Conservation (phyloP, 1,140 invertebrate species). For the Dolichoris vasculosae region DNA sequence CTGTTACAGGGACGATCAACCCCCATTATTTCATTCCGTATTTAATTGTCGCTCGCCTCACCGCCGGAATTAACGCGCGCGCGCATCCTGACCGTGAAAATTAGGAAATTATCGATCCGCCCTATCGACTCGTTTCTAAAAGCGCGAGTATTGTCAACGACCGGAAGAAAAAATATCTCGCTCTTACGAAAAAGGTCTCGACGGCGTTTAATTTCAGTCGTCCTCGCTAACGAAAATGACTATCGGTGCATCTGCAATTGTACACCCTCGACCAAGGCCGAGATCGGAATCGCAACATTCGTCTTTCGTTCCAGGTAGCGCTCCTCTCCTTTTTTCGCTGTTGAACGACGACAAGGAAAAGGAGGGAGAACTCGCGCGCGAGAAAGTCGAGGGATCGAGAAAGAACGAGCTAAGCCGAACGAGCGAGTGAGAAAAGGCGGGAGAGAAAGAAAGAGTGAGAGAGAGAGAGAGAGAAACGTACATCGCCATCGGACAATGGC, state of each 20-base stretch:
- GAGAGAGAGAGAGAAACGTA: conserved; percentile 29
- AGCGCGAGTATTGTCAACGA: neutral
- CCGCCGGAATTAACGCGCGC: neutral
- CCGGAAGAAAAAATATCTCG: neutral
- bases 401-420: neutral
- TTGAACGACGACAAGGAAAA: neutral
- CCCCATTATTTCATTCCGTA: conserved; percentile 54
- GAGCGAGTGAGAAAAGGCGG: neutral
- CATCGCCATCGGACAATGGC: conserved; percentile 46
- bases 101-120: neutral
- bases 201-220: conserved; percentile 28
- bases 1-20: conserved; percentile 65
- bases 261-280: conserved; percentile 33
- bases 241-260: conserved; percentile 52
- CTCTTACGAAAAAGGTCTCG: no score
- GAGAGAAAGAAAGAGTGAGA: neutral
- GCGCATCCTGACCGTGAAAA: neutral
- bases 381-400: conserved; percentile 24
- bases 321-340: neutral
- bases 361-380: conserved; percentile 6
- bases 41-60: conserved; percentile 53
- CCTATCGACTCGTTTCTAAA: neutral
- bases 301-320: conserved; percentile 53
- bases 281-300: conserved; percentile 54
- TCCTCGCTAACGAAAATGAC: conserved; percentile 45